A percentile compares a stretch with the other conserved stretches of the same genome.
Evolutionary conservation across 2,113 vertebrate genomes (phyloP).

Genomic region (Esox niger): DNA sequence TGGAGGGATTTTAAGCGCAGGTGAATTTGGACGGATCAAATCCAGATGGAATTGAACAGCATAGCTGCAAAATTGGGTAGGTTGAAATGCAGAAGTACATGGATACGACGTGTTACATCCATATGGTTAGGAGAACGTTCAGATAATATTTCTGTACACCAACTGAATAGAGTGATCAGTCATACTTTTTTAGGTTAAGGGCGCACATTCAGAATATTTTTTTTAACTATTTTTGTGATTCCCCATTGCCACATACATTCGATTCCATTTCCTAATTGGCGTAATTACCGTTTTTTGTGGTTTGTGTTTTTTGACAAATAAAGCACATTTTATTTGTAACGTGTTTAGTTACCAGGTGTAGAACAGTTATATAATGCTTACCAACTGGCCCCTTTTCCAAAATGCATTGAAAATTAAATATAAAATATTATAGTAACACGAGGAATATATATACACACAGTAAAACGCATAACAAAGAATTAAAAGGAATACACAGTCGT

Average conservation of each 20-base stretch:
- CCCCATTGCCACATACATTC: not conserved
- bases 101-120: not conserved
- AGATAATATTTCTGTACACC: not conserved
- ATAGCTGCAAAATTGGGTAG: conserved; percentile 49
- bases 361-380: no score
- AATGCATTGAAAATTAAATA: no score
- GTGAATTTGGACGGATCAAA: conserved; percentile 13
- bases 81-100: conserved; percentile 18
- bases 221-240: not conserved
- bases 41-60: conserved; percentile 57
- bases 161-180: not conserved
- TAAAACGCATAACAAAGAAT: no score
- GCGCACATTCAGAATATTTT: not conserved
- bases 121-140: not conserved
- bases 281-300: no score
- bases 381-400: no score
- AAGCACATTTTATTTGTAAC: no score
- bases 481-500: no score
- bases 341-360: no score
- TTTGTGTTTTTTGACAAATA: no score
- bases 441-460: no score
- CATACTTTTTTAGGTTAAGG: not conserved
- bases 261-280: no score
- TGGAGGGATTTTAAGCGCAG: conserved; percentile 4
- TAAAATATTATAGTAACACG: no score